phyloP scores from a whole-genome alignment of 2,888 invertebrate genomes.

The Pandemis corylana region DNA sequence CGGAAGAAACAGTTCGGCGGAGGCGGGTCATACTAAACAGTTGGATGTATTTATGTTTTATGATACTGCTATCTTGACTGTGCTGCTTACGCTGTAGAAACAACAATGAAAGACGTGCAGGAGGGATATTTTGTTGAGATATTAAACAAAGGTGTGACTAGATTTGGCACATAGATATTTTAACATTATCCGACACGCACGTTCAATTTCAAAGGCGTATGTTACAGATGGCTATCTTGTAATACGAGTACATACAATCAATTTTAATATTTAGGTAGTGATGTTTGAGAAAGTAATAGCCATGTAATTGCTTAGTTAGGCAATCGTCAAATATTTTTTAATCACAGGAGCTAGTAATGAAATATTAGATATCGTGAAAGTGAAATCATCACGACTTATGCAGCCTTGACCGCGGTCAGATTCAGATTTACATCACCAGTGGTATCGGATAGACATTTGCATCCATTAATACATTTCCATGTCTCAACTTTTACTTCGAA shows the following conservation, averaged over 20 bases:
- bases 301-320: conserved; percentile 17
- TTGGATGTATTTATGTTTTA: neutral
- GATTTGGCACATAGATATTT: neutral
- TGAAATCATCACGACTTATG: conserved; percentile 57
- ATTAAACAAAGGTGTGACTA: neutral
- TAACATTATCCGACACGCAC: neutral
- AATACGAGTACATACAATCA: conserved; percentile 6
- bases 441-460: conserved; percentile 59
- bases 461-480: conserved; percentile 57
- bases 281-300: conserved; percentile 20
- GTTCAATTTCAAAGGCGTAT: neutral
- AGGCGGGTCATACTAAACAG: neutral
- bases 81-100: neutral
- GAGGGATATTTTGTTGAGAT: neutral
- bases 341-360: conserved; percentile 21
- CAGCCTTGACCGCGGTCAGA: conserved; percentile 60
- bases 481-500: conserved; percentile 73
- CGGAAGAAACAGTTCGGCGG: conserved; percentile 20
- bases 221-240: conserved; percentile 1
- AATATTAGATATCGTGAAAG: conserved; percentile 54
- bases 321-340: conserved; percentile 33
- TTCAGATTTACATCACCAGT: conserved; percentile 63
- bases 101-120: neutral
- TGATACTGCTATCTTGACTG: neutral
- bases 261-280: conserved; percentile 17